Conservation (phyloP, 2,113 vertebrate genomes). For the Lepus americanus region DNA sequence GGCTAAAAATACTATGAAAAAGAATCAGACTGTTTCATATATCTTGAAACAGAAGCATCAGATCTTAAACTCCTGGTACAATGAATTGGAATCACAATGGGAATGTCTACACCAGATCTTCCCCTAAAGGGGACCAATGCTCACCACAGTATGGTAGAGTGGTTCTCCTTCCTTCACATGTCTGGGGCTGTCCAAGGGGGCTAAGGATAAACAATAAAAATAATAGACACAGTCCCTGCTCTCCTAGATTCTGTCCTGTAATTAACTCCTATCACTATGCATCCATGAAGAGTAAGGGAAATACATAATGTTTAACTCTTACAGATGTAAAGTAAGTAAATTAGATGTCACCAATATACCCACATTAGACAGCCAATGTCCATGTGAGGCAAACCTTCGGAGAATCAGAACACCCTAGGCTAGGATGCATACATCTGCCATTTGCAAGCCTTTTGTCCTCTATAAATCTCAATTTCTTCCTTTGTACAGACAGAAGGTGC, state of each 20-base stretch:
- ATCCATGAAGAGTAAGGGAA: neutral
- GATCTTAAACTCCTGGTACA: neutral
- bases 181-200: neutral
- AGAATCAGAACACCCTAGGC: neutral
- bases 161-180: neutral
- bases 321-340: slow-evolving; percentile 29
- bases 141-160: accelerated
- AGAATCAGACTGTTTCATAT: slow-evolving; percentile 55
- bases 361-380: neutral
- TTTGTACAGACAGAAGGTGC: neutral
- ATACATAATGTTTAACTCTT: neutral
- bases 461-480: neutral
- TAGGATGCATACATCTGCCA: neutral
- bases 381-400: neutral
- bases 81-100: neutral
- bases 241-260: neutral
- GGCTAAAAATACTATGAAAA: slow-evolving; percentile 83
- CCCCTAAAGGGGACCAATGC: neutral
- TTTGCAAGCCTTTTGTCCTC: neutral
- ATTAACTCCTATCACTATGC: neutral
- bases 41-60: slow-evolving; percentile 53
- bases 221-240: neutral
- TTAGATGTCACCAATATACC: neutral
- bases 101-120: neutral
- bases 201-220: neutral